Base-by-base conservation (phyloP, 1,140 invertebrate species). In the Artemia franciscana region DNA sequence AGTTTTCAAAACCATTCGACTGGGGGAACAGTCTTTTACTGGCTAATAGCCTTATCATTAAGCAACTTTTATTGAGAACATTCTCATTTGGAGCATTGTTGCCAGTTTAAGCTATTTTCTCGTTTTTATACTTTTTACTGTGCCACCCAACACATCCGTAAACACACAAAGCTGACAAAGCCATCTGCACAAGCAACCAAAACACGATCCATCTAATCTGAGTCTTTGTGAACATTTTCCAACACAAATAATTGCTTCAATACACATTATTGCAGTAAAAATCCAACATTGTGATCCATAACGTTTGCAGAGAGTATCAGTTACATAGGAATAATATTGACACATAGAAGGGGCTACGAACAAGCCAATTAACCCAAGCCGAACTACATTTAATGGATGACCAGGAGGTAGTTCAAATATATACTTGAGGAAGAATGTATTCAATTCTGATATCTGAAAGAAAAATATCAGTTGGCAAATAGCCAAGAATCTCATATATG, bases 211-310 rank as follows among this genome's bases (percentile, higher is more conserved):
- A 92, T 56, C 83, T 78, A 57, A 89, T 81, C 76, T 96, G 89
- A 64, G 93, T 91, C 69, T 87, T 83, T 68, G 91, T 88, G 76
- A 98, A 92, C 58, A 96, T 76, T 69, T 89, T 81, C 67, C 84
- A 81, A 62, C 93, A 71, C 92, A 97, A 18, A 97, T 79, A 67
- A 96, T 81, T n/a, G 90, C 85, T 74, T 98, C 94, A 5, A 88
- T 88, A 57, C 92, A 82, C 81, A 93, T 95, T 67, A 98, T 95
- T 58, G 84, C 87, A 63, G 84, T 85, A 72, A 89, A 95, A n/a
- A 97, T 91, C 94, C 94, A 98, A 75, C 91, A 95, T 70, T 98
- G 95, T 23, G 92, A 97, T 26, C 95, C 95, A 24, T 98, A 88
- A 70, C 94, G 78, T 73, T 92, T 96, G 73, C 92, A 94, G 59